Base-by-base conservation (phyloP, 2,888 invertebrate genomes). In the Congeria kusceri region DNA sequence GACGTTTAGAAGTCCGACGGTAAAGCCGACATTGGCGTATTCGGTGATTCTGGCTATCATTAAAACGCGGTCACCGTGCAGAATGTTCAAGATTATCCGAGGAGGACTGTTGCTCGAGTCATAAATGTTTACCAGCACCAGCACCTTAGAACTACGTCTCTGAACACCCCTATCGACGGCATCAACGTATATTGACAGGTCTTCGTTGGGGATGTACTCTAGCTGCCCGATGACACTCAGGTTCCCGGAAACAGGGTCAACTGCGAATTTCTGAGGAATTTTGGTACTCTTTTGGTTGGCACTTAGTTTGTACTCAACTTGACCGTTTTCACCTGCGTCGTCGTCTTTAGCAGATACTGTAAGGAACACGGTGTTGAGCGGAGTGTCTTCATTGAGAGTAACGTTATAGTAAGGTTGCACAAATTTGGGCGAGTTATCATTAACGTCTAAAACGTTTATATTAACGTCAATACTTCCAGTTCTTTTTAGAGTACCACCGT, bases 41-140 rank as follows among this genome's bases (percentile, higher is more conserved):
- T 90, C 90, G 0, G 90, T 85, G 20, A 90, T 84, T 39, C 77
- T 64, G 18, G 89, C 89, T 1, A 83, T 81, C 20, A 67, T 20
- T 2, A 9, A 23, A 7, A 25, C 25, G 25, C 23, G 47, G 58
- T 85, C 76, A 46, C 81, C 84, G 13, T 87, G 87, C 47, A 91
- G 77, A 39, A 90, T 84, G 71, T 89, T 89, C 25, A 89, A 77
- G 62, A 86, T 88, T 20, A 90, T 88, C 29, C 97, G 95, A 0
- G 98, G 98, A 7, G 98, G 98, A 92, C 98, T 98, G 93, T 98
- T 98, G 93, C 98, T 98, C 93, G 98, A 98, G 76, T 94, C 94
- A 90, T 97, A 97, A 13, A 98, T 96, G 23, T 83, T 87, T 1
- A 90, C 83, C 65, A 81, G 85, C 11, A 91, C 87, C 11, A 79